These are phyloP conservation scores for Acanthurus leucopareius DNA, from an alignment of 2,797 vertebrate genomes.

Conservation along the genomic window DNA sequence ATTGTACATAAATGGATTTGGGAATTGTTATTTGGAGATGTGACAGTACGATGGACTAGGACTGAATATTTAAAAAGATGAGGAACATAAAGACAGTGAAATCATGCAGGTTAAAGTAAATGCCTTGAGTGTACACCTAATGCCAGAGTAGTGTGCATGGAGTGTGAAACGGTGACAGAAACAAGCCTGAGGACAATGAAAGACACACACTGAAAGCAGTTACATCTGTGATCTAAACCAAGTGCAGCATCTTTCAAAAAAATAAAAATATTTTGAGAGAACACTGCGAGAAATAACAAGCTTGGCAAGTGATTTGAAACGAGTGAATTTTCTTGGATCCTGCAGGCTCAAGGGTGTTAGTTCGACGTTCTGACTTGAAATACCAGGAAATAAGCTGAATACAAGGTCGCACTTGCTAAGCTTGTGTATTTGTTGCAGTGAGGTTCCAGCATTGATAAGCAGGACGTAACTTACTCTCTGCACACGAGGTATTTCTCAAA, in stretches of 20 bases:
- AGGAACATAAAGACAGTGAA: slow-evolving; percentile 28
- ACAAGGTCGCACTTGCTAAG: slow-evolving; percentile 61
- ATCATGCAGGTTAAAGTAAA: slow-evolving; percentile 49
- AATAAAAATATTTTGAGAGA: slow-evolving; percentile 68
- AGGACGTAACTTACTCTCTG: slow-evolving; percentile 72
- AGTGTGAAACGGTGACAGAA: slow-evolving; percentile 46
- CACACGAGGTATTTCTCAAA: slow-evolving; percentile 79
- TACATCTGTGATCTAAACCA: slow-evolving; percentile 80
- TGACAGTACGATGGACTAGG: slow-evolving; percentile 14
- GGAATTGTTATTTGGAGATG: slow-evolving; percentile 17
- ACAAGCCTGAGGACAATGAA: slow-evolving; percentile 60
- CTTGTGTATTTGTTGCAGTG: slow-evolving; percentile 78
- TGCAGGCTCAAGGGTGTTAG: slow-evolving; percentile 36
- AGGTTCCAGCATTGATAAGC: slow-evolving; percentile 76
- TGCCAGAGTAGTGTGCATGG: slow-evolving; percentile 36
- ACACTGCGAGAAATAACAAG: slow-evolving; percentile 78
- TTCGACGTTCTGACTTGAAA: slow-evolving; percentile 46
- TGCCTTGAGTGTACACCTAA: slow-evolving; percentile 35
- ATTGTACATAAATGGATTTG: slow-evolving; percentile 23
- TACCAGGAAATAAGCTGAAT: slow-evolving; percentile 49
- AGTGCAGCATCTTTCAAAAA: slow-evolving; percentile 80
- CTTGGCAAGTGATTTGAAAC: slow-evolving; percentile 63
- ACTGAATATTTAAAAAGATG: slow-evolving; percentile 15
- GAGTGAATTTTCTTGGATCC: slow-evolving; percentile 39
- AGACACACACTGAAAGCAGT: slow-evolving; percentile 66